These are phyloP conservation scores for Altica lythri DNA, from an alignment of 2,888 invertebrate genomes.

Conservation along the genomic window DNA sequence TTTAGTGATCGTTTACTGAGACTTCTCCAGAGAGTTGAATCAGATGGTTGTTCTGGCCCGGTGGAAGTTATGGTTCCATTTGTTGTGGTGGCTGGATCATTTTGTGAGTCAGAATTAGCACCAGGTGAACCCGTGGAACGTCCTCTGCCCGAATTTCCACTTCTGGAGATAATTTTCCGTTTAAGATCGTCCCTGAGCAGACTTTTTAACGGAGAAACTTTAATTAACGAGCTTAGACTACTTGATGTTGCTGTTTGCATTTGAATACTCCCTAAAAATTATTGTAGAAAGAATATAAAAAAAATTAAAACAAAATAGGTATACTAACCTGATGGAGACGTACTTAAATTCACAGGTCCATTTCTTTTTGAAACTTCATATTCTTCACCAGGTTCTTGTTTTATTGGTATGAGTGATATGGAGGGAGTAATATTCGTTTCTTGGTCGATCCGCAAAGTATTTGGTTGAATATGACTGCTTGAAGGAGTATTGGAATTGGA, in stretches of 20 bases:
- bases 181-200: conserved; percentile 82
- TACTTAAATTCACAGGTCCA: conserved; percentile 54
- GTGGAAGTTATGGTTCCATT: conserved; percentile 71
- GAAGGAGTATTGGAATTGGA: conserved; percentile 76
- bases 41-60: conserved; percentile 62
- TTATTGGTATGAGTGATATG: conserved; percentile 84
- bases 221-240: conserved; percentile 72
- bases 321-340: conserved; percentile 49
- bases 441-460: conserved; percentile 54
- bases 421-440: conserved; percentile 77
- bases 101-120: conserved; percentile 51
- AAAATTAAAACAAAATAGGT: not conserved
- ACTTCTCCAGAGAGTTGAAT: conserved; percentile 56
- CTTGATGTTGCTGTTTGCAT: conserved; percentile 66
- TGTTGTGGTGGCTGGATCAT: conserved; percentile 57
- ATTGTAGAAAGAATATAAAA: not conserved
- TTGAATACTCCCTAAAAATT: conserved; percentile 41
- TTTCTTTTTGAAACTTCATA: conserved; percentile 55
- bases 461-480: conserved; percentile 65
- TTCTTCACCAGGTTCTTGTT: conserved; percentile 67
- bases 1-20: conserved; percentile 59
- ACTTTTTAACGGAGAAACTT: conserved; percentile 84
- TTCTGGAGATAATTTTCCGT: conserved; percentile 75
- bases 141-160: conserved; percentile 58
- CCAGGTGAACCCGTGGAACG: conserved; percentile 56